Base-by-base conservation (phyloP, 2,888 invertebrate genomes). In the Patella caerulea region DNA sequence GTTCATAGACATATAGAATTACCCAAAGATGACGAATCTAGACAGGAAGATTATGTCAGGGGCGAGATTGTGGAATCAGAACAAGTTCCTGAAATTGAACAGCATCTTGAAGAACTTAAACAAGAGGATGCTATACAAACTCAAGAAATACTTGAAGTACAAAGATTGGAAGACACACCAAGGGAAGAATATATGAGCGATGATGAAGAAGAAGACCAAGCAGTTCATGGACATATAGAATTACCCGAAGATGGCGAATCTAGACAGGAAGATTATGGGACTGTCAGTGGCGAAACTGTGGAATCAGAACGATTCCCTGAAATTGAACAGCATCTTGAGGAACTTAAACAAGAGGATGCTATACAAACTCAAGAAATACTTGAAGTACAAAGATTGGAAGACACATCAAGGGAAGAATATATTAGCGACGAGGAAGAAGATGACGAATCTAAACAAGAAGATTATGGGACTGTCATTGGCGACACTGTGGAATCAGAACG, bases 71-170 rank as follows among this genome's bases (percentile, higher is more conserved):
- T 45, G 45, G 45, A 54, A 17, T 17, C 34, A 75, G 52, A 53
- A 76, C 19, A 0, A 34, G 59, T 55, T 59, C 12, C 53, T 54
- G 52, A 72, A 70, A 56, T 17, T 71, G 72, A 56, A 17, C 72
- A 76, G 65, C 34, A 69, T 3, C 45, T 45, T 4, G 45, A 45
- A 45, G 45, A 45, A 45, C 45, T 45, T 45, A 9, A 45, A 45
- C 73, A 77, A 53, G 45, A 45, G n/a, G n/a, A 15, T 69, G 52
- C 15, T 15, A 7, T 72, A 5, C 29, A 34, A 73, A 69, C 52
- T 34, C 55, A 34, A 69, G 53, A 75, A 72, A 24, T 65, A n/a
- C n/a, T 19, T 55, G 71, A 79, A 45, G 76, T 56, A 52, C 54
- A 45, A 29, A 74, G 12, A 45, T 17, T 54, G 19, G 45, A 74